These are phyloP conservation scores for Cynodonichthys magdalenae DNA, from an alignment of 2,797 vertebrate species.

Conservation along the genomic window DNA sequence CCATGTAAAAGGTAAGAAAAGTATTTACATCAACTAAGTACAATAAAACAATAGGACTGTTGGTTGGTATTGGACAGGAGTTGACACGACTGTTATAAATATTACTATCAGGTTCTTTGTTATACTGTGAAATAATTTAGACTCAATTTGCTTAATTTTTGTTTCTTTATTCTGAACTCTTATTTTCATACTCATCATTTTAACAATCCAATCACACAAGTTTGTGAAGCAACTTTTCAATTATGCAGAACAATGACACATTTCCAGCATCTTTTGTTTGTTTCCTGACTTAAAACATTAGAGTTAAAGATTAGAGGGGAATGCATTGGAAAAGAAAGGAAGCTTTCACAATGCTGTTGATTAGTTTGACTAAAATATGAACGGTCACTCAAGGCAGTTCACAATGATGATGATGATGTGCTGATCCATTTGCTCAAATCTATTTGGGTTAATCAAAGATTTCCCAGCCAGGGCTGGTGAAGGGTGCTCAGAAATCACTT, in stretches of 20 bases:
- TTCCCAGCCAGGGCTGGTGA: constrained; percentile 24
- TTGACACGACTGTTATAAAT: too few species aligned
- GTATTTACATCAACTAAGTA: too few species aligned
- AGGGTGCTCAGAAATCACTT: constrained; percentile 41
- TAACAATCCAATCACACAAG: neutral
- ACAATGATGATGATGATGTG: constrained; percentile 21
- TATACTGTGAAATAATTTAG: too few species aligned
- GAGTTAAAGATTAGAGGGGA: constrained; percentile 18
- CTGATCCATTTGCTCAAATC: constrained; percentile 24
- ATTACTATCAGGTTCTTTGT: too few species aligned
- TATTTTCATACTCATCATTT: too few species aligned
- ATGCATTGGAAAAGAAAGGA: constrained; percentile 31
- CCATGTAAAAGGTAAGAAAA: too few species aligned
- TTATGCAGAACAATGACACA: too few species aligned
- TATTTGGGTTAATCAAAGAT: constrained; percentile 23
- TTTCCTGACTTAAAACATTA: constrained; percentile 1
- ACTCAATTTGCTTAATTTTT: too few species aligned
- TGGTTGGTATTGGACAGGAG: too few species aligned
- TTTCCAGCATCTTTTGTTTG: neutral
- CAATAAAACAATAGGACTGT: too few species aligned
- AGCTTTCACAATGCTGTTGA: constrained; percentile 28
- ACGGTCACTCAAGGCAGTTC: constrained; percentile 29
- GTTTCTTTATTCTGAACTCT: too few species aligned
- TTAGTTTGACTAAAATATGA: constrained; percentile 34
- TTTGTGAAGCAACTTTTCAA: neutral